Percentiles rank a stretch among this genome's conserved stretches.
Evolutionary conservation across 1,140 invertebrate species (phyloP).

Genomic region (Chelonus insularis): DNA sequence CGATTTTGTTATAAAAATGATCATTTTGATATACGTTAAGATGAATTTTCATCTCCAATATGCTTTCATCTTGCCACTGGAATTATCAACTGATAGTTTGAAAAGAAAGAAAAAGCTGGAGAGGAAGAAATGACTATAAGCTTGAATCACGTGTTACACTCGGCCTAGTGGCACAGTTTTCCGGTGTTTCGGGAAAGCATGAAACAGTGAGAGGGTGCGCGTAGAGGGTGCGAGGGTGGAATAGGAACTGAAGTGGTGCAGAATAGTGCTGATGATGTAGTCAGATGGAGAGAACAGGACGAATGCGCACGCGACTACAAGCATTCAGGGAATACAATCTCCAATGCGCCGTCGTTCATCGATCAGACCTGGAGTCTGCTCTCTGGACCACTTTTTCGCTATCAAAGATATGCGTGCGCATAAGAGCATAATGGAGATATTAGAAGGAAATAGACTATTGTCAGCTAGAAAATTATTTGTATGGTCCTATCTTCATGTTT

Average conservation of each 20-base stretch:
- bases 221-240: conserved; percentile 32
- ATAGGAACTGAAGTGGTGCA: conserved; percentile 47
- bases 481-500: too few relatives aligned
- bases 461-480: too few relatives aligned
- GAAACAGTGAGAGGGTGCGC: conserved; percentile 2
- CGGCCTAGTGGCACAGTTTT: conserved; percentile 55
- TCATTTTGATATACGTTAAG: too few relatives aligned
- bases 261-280: conserved; percentile 28
- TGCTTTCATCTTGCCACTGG: too few relatives aligned
- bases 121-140: background rate
- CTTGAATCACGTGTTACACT: conserved; percentile 49
- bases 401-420: conserved; percentile 1
- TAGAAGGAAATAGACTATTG: too few relatives aligned
- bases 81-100: too few relatives aligned
- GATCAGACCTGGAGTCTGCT: conserved; percentile 58
- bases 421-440: background rate
- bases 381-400: conserved; percentile 49
- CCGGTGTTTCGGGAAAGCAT: conserved; percentile 9
- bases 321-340: conserved; percentile 43
- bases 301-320: conserved; percentile 44
- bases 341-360: conserved; percentile 58
- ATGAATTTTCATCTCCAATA: too few relatives aligned
- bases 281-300: conserved; percentile 27
- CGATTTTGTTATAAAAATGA: too few relatives aligned
- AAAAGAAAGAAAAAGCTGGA: background rate